Percentiles rank a stretch among this genome's conserved stretches.
These are phyloP conservation scores for Marmota flaviventris DNA, from an alignment of 2,113 vertebrate genomes.

Conservation along the genomic window DNA sequence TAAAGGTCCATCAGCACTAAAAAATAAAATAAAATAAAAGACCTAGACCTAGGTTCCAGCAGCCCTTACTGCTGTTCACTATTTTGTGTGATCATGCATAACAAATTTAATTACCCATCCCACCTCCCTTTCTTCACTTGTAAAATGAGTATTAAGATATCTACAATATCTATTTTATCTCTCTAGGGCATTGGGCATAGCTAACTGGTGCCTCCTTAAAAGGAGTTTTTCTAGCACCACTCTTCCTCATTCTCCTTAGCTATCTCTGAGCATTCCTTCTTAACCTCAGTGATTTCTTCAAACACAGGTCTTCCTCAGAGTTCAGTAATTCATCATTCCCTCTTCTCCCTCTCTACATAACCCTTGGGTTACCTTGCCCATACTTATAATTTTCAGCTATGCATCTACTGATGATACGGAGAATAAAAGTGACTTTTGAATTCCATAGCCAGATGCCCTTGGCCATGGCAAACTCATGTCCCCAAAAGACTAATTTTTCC, in stretches of 20 bases:
- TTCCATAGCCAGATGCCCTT: neutral
- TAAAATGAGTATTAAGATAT: neutral
- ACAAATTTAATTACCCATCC: neutral
- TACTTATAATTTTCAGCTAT: neutral
- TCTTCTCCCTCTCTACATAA: neutral
- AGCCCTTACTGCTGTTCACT: constrained; percentile 8
- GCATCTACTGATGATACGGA: constrained; percentile 4
- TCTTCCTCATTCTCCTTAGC: neutral
- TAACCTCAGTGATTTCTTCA: constrained; percentile 10
- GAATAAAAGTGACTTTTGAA: neutral
- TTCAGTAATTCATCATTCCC: neutral
- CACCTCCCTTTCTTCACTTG: constrained; percentile 22
- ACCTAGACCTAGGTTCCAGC: neutral
- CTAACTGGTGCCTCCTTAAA: neutral
- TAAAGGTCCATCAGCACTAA: too few relatives aligned
- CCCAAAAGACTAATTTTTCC: neutral
- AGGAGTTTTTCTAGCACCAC: neutral
- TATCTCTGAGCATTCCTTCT: constrained; percentile 29
- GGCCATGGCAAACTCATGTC: neutral
- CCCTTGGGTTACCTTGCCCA: neutral
- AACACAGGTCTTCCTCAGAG: neutral
- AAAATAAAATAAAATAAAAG: too few relatives aligned
- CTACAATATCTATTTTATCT: neutral
- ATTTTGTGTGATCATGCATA: neutral
- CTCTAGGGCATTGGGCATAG: neutral